Conservation (phyloP, 1,140 invertebrate species). For the Trichogramma pretiosum region DNA sequence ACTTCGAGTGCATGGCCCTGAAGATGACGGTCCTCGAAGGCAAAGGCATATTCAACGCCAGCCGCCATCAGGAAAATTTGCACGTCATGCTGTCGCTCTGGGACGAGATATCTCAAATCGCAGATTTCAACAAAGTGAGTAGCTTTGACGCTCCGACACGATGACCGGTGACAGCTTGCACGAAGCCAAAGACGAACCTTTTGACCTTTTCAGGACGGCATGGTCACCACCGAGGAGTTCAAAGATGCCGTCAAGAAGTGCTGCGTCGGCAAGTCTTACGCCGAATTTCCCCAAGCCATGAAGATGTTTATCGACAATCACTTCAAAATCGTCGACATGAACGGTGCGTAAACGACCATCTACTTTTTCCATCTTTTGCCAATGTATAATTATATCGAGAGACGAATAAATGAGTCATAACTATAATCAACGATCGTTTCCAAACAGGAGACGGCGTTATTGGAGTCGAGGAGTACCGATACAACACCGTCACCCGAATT, state of each 20-base stretch:
- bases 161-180: not conserved
- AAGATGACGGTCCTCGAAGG: slow-evolving; percentile 71
- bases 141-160: slow-evolving; percentile 39
- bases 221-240: slow-evolving; percentile 72
- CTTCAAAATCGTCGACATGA: slow-evolving; percentile 71
- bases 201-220: slow-evolving; percentile 56
- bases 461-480: slow-evolving; percentile 69
- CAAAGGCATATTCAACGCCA: slow-evolving; percentile 65
- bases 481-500: slow-evolving; percentile 70
- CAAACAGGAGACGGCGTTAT: slow-evolving; percentile 61
- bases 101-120: slow-evolving; percentile 74
- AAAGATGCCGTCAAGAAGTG: slow-evolving; percentile 70
- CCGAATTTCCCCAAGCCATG: slow-evolving; percentile 73
- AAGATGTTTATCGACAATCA: slow-evolving; percentile 75
- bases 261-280: slow-evolving; percentile 66
- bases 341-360: slow-evolving; percentile 44
- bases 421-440: not conserved
- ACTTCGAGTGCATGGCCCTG: slow-evolving; percentile 72
- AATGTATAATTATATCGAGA: too few relatives aligned
- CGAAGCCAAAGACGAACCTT: not conserved
- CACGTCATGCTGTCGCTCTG: slow-evolving; percentile 73
- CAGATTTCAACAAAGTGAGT: slow-evolving; percentile 74
- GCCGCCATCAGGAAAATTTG: slow-evolving; percentile 63
- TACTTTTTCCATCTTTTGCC: too few relatives aligned
- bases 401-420: too few relatives aligned